phyloP scores from a whole-genome alignment of 2,797 vertebrate genomes.

The Enteromius thamalakanensis region DNA sequence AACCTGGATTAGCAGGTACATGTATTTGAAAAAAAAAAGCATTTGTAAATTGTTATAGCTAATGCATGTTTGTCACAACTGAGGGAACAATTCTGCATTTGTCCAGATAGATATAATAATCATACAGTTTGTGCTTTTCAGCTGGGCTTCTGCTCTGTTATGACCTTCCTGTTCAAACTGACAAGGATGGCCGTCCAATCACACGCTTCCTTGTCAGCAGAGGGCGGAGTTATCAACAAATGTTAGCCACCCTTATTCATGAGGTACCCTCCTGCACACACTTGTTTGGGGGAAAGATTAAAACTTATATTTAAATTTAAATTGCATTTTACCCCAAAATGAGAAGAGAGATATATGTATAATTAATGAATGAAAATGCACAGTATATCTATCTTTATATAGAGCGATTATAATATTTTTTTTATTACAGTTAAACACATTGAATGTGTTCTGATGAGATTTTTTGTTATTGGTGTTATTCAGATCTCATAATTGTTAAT shows the following conservation, averaged over 20 bases:
- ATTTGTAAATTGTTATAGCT: neutral
- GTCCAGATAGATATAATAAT: neutral
- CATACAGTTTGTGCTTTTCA: conserved; percentile 61
- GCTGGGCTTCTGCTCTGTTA: conserved; percentile 90
- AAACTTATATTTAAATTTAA: neutral
- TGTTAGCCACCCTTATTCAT: conserved; percentile 85
- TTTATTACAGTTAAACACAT: neutral
- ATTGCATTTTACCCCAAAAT: neutral
- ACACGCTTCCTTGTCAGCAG: conserved; percentile 85
- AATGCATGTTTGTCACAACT: neutral
- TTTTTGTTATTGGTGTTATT: neutral
- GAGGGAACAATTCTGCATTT: neutral
- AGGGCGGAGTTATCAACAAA: conserved; percentile 90
- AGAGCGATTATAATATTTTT: neutral
- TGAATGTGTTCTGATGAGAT: neutral
- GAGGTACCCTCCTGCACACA: conserved; percentile 76
- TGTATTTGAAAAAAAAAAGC: too few species aligned
- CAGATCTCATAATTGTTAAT: too few species aligned
- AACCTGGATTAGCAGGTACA: conserved; percentile 91
- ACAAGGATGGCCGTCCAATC: conserved; percentile 87
- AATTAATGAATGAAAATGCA: neutral
- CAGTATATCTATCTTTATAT: too few species aligned
- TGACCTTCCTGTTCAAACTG: conserved; percentile 86
- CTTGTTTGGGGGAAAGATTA: neutral
- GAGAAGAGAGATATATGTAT: neutral